phyloP scores from a whole-genome alignment of 1,140 invertebrate genomes.

The Archegozetes longisetosus region DNA sequence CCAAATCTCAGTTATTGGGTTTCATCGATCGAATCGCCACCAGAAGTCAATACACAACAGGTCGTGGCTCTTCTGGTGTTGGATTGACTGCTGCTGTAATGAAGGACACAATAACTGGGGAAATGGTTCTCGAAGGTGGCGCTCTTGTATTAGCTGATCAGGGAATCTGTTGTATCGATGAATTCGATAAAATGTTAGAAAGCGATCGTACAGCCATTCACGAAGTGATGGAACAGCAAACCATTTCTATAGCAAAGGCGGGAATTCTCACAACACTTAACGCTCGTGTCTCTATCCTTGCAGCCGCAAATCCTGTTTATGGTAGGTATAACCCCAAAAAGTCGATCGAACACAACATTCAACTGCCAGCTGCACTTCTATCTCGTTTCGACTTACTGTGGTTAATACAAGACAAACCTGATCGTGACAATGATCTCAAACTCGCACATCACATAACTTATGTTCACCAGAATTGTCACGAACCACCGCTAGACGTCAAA shows the following conservation, averaged over 20 bases:
- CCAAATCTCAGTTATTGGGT: slow-evolving; percentile 88
- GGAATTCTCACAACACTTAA: slow-evolving; percentile 96
- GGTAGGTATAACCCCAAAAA: slow-evolving; percentile 92
- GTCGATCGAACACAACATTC: slow-evolving; percentile 91
- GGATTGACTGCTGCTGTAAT: slow-evolving; percentile 95
- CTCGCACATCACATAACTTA: slow-evolving; percentile 95
- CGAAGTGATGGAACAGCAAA: slow-evolving; percentile 99
- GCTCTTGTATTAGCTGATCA: slow-evolving; percentile 95
- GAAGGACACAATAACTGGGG: slow-evolving; percentile 91
- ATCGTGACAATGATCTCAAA: slow-evolving; percentile 80
- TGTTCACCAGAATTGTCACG: slow-evolving; percentile 79
- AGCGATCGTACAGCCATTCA: slow-evolving; percentile 90
- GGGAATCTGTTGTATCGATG: slow-evolving; percentile 96
- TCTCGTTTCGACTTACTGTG: slow-evolving; percentile 96
- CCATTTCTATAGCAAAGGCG: slow-evolving; percentile 98
- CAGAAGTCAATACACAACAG: slow-evolving; percentile 89
- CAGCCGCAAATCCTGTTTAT: slow-evolving; percentile 96
- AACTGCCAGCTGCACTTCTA: slow-evolving; percentile 89
- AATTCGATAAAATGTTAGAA: slow-evolving; percentile 99
- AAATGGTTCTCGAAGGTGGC: slow-evolving; percentile 94
- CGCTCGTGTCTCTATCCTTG: slow-evolving; percentile 89
- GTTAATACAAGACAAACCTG: slow-evolving; percentile 88
- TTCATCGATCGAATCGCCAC: slow-evolving; percentile 87
- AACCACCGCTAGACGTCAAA: slow-evolving; percentile 55
- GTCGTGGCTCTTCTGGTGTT: slow-evolving; percentile 89